Percentiles rank a stretch among this genome's conserved stretches.
These are phyloP conservation scores for Bemisia tabaci DNA, from an alignment of 1,140 invertebrate species.

Conservation along the genomic window DNA sequence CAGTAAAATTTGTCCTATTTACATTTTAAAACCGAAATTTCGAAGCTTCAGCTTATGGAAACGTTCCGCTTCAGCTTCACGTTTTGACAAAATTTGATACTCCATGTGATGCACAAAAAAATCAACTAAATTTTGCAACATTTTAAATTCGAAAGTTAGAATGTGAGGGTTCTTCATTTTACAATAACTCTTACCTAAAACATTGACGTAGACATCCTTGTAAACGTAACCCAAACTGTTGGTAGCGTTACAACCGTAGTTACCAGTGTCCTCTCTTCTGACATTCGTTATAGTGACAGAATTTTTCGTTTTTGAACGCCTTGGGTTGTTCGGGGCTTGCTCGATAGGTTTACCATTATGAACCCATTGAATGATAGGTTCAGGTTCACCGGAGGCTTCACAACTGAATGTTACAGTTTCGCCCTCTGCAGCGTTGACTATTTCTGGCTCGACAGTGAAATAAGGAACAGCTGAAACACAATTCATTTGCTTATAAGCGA, in stretches of 20 bases:
- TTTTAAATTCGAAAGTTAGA: no score
- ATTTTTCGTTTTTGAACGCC: conserved; percentile 48
- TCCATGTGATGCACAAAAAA: no score
- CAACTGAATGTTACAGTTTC: conserved; percentile 79
- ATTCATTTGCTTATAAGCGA: no score
- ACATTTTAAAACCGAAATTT: no score
- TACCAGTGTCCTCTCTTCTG: conserved; percentile 81
- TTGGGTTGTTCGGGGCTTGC: conserved; percentile 56
- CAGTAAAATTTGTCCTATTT: no score
- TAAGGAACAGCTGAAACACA: conserved; percentile 72
- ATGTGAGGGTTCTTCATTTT: no score
- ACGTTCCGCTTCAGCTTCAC: no score
- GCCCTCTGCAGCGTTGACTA: conserved; percentile 78
- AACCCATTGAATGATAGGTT: conserved; percentile 89
- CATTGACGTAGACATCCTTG: conserved; percentile 95
- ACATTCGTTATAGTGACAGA: conserved; percentile 71
- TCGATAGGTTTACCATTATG: conserved; percentile 84
- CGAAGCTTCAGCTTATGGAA: no score
- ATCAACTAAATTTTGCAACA: no score
- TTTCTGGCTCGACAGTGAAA: conserved; percentile 82
- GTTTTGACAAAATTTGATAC: no score
- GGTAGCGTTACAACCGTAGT: conserved; percentile 97
- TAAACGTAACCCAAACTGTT: conserved; percentile 97
- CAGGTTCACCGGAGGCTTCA: conserved; percentile 71
- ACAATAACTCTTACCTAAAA: conserved; percentile 67